Conservation (phyloP, 1,140 invertebrate genomes). For the Drosophila paulistorum region DNA sequence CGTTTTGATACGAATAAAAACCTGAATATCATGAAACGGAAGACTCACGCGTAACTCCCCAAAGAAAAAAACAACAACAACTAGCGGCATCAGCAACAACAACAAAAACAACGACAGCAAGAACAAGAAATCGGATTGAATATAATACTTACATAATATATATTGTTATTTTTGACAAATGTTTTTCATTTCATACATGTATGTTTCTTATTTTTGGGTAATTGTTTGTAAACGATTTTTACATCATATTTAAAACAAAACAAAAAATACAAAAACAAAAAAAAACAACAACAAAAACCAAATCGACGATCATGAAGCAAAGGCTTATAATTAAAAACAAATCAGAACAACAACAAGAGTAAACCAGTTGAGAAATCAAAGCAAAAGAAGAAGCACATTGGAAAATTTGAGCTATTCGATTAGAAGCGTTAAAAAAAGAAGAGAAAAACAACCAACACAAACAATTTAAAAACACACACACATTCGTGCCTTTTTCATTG, state of each 20-base stretch:
- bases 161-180: conserved; percentile 59
- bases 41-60: not conserved
- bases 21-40: not conserved
- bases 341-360: conserved; percentile 22
- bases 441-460: conserved; percentile 14
- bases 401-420: conserved; percentile 48
- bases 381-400: conserved; percentile 33
- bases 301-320: not conserved
- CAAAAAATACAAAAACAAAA: conserved; percentile 19
- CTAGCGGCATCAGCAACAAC: not conserved
- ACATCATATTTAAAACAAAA: conserved; percentile 50
- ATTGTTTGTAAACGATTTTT: conserved; percentile 69
- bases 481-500: conserved; percentile 79
- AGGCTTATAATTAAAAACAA: conserved; percentile 12
- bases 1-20: not conserved
- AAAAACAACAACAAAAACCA: conserved; percentile 19
- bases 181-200: conserved; percentile 44
- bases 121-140: conserved; percentile 18
- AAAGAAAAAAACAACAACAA: not conserved
- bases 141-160: conserved; percentile 27
- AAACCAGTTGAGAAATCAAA: conserved; percentile 60
- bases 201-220: conserved; percentile 64
- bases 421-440: conserved; percentile 45
- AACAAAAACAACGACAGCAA: conserved; percentile 19
- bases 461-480: conserved; percentile 45